These are phyloP conservation scores for Euphydryas editha DNA, from an alignment of 2,888 invertebrate genomes.

Conservation along the genomic window DNA sequence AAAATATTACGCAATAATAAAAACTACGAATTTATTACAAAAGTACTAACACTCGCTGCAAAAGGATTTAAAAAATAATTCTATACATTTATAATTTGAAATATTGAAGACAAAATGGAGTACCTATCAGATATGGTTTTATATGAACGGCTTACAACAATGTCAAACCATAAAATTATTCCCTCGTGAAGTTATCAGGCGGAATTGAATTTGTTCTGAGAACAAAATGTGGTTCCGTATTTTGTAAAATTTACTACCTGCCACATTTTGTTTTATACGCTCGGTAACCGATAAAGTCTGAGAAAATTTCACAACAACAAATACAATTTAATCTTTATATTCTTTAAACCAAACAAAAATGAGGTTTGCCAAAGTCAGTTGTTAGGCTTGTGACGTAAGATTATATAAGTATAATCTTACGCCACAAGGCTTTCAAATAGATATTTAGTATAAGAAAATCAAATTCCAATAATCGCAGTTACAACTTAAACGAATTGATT, in stretches of 20 bases:
- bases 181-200: slow-evolving; percentile 28
- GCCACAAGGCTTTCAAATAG: too few species aligned
- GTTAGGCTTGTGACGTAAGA: too few species aligned
- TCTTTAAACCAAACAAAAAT: too few species aligned
- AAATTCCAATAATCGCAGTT: too few species aligned
- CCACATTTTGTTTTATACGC: slow-evolving; percentile 31
- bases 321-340: not conserved
- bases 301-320: not conserved
- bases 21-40: too few species aligned
- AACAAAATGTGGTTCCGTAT: slow-evolving; percentile 30
- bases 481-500: too few species aligned
- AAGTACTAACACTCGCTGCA: not conserved
- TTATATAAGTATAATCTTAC: too few species aligned
- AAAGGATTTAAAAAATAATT: not conserved
- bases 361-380: too few species aligned
- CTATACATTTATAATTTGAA: not conserved
- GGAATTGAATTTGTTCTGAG: slow-evolving; percentile 35
- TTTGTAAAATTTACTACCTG: slow-evolving; percentile 31
- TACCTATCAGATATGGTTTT: not conserved
- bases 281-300: not conserved
- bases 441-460: too few species aligned
- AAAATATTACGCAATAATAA: too few species aligned
- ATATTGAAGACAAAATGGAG: not conserved
- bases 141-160: slow-evolving; percentile 5
- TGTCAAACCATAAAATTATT: slow-evolving; percentile 29